A percentile compares a stretch with the other conserved stretches of the same genome.
phyloP scores from a whole-genome alignment of 2,888 invertebrate genomes.

The Amblyjoppa proteus region DNA sequence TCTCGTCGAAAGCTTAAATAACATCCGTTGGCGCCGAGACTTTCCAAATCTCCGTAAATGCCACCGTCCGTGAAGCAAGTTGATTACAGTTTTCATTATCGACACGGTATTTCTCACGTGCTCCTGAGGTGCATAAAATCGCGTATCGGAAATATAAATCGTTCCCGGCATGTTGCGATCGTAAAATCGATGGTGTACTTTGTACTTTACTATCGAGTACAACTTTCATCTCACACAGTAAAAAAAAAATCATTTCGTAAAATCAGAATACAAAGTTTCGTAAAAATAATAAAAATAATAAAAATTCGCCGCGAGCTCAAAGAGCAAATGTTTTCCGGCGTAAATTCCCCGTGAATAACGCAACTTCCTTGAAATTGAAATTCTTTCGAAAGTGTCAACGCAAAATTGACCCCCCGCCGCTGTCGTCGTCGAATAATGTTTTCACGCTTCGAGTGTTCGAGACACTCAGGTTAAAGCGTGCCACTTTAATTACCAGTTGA shows the following conservation, averaged over 20 bases:
- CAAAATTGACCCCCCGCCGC: not conserved
- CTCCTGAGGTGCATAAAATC: not conserved
- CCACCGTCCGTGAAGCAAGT: not conserved
- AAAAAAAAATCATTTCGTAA: too few relatives aligned
- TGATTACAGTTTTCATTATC: not conserved
- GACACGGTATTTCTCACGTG: not conserved
- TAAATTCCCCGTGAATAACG: constrained; percentile 19
- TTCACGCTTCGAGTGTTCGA: constrained; percentile 48
- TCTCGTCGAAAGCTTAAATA: not conserved
- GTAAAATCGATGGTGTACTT: not conserved
- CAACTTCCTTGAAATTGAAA: not conserved
- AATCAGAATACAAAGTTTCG: too few relatives aligned
- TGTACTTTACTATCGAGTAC: too few relatives aligned
- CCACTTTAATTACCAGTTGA: constrained; percentile 40
- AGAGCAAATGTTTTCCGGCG: not conserved
- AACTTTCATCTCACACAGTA: not conserved
- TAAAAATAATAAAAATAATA: too few relatives aligned
- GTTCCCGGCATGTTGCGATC: not conserved
- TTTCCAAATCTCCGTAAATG: not conserved
- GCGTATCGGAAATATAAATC: not conserved
- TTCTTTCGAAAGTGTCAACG: not conserved
- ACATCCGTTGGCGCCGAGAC: not conserved
- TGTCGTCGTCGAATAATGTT: not conserved
- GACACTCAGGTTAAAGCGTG: constrained; percentile 29
- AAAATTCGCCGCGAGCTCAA: not conserved